Conservation (phyloP, 2,888 invertebrate species). For the Xylocampa areola region DNA sequence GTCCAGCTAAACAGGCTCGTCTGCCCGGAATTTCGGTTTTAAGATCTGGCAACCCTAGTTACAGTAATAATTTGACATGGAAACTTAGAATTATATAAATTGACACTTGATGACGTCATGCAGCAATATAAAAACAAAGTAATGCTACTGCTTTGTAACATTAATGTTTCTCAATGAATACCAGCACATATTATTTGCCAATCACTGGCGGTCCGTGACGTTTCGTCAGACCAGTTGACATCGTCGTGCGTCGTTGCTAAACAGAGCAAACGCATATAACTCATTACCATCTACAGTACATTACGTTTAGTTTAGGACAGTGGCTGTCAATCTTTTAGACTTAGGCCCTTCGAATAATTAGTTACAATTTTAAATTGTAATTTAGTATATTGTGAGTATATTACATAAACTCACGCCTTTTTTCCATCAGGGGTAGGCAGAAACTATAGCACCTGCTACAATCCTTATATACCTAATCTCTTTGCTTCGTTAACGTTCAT, state of each 20-base stretch:
- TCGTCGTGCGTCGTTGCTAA: conserved; percentile 47
- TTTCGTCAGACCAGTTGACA: conserved; percentile 52
- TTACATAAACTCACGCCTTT: too few relatives aligned
- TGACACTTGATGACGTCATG: not conserved
- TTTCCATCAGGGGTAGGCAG: too few relatives aligned
- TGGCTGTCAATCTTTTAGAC: conserved; percentile 25
- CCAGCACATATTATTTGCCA: conserved; percentile 43
- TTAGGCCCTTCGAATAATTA: conserved; percentile 3
- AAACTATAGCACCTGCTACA: too few relatives aligned
- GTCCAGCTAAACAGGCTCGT: too few relatives aligned
- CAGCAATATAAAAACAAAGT: conserved; percentile 20
- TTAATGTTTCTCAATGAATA: conserved; percentile 18
- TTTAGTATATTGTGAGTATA: too few relatives aligned
- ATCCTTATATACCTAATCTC: too few relatives aligned
- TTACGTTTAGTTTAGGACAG: conserved; percentile 23
- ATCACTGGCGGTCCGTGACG: conserved; percentile 20
- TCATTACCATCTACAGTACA: conserved; percentile 45
- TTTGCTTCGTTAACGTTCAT: too few relatives aligned
- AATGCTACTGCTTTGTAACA: conserved; percentile 25
- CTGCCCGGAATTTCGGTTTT: too few relatives aligned
- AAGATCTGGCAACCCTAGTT: too few relatives aligned
- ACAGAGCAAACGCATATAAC: conserved; percentile 34
- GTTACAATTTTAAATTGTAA: too few relatives aligned
- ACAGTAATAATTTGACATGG: too few relatives aligned
- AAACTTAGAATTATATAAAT: too few relatives aligned